A percentile compares a stretch with the other conserved stretches of the same genome.
Evolutionary conservation across 2,797 vertebrate genomes (phyloP).

Genomic region (Centroberyx gerrardi): DNA sequence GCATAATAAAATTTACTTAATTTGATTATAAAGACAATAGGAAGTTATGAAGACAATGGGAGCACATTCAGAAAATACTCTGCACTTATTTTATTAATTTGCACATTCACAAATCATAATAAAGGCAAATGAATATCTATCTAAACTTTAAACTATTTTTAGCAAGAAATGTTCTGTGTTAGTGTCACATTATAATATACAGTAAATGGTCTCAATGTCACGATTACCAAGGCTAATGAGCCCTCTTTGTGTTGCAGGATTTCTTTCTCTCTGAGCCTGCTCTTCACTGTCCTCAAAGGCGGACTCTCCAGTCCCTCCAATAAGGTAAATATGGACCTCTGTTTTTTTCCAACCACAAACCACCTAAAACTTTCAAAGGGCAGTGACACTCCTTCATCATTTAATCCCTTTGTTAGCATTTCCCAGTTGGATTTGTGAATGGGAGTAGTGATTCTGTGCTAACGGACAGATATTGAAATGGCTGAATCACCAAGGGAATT

Average conservation of each 20-base stretch:
- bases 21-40: slow-evolving; percentile 35
- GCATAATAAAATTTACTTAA: not conserved
- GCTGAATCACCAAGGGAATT: slow-evolving; percentile 38
- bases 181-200: not conserved
- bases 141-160: too few relatives aligned
- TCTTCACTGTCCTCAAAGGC: slow-evolving; percentile 38
- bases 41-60: slow-evolving; percentile 35
- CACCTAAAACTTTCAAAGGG: not conserved
- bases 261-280: slow-evolving; percentile 37
- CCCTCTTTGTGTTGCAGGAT: slow-evolving; percentile 67
- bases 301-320: slow-evolving; percentile 21
- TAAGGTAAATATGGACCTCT: slow-evolving; percentile 56
- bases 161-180: not conserved
- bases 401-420: slow-evolving; percentile 25
- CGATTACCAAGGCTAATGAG: slow-evolving; percentile 35
- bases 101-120: slow-evolving; percentile 13
- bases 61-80: slow-evolving; percentile 9
- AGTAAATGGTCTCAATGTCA: not conserved
- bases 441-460: slow-evolving; percentile 32
- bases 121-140: not conserved
- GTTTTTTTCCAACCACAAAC: not conserved
- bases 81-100: not conserved
- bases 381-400: slow-evolving; percentile 20
- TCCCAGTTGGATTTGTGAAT: slow-evolving; percentile 16
- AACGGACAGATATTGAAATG: slow-evolving; percentile 48